These are phyloP conservation scores for Camelus bactrianus DNA, from an alignment of 2,113 vertebrate species.

Conservation along the genomic window DNA sequence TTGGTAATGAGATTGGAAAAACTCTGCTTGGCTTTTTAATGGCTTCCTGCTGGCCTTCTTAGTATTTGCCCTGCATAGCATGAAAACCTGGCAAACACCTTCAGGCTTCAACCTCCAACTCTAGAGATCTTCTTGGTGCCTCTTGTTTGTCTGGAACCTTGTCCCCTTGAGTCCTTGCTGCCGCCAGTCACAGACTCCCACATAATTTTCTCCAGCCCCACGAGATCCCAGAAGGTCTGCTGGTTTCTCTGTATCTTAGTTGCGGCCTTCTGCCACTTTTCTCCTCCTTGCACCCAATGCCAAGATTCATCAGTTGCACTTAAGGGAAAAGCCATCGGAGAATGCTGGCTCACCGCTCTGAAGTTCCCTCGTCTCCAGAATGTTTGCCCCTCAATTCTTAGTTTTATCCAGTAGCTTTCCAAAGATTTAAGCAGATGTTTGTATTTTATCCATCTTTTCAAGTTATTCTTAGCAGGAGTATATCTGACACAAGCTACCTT, in stretches of 20 bases:
- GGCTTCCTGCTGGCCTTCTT: not conserved
- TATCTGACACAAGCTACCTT: not conserved
- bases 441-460: not conserved
- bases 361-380: not conserved
- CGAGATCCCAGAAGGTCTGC: not conserved
- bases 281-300: not conserved
- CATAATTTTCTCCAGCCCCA: not conserved
- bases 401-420: not conserved
- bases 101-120: not conserved
- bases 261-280: not conserved
- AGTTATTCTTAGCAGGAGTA: accelerated
- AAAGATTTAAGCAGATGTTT: not conserved
- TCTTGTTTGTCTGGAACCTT: not conserved
- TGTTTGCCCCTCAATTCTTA: not conserved
- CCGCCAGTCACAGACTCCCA: not conserved
- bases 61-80: not conserved
- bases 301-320: not conserved
- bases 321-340: not conserved
- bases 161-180: not conserved
- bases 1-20: not conserved
- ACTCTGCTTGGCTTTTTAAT: not conserved
- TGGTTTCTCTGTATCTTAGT: not conserved
- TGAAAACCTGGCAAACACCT: not conserved
- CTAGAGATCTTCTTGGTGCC: not conserved
- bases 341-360: not conserved